These are phyloP conservation scores for Xanthia icteritia DNA, from an alignment of 2,888 invertebrate species.

Conservation along the genomic window DNA sequence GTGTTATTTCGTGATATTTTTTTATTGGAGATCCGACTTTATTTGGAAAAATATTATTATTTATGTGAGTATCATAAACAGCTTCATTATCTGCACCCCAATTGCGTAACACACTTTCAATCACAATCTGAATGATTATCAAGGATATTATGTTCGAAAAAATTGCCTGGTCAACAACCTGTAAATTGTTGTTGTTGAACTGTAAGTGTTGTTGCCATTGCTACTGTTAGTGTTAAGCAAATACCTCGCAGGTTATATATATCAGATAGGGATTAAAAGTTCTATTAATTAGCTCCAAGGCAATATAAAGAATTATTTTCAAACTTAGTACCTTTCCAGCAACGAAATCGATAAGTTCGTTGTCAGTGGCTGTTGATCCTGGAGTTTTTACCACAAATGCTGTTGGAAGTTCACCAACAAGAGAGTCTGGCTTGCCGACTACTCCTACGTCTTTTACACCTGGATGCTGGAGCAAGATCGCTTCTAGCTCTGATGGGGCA, in stretches of 20 bases:
- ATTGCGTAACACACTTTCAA: no score
- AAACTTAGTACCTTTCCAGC: constrained; percentile 67
- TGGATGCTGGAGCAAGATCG: constrained; percentile 76
- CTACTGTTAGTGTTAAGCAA: no score
- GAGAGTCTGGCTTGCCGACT: constrained; percentile 75
- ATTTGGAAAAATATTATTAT: not conserved
- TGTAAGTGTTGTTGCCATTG: no score
- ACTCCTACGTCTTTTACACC: constrained; percentile 81
- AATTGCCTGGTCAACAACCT: no score
- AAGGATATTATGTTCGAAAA: no score
- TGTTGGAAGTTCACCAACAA: constrained; percentile 81
- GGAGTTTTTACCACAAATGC: constrained; percentile 80
- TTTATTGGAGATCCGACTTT: not conserved
- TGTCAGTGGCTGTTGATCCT: constrained; percentile 70
- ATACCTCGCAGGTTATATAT: no score
- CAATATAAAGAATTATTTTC: not conserved
- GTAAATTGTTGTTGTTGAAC: no score
- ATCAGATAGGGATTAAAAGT: not conserved
- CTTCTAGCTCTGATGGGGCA: constrained; percentile 83
- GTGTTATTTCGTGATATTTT: not conserved
- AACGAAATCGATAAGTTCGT: constrained; percentile 77
- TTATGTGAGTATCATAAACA: not conserved
- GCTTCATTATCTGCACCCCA: not conserved
- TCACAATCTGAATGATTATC: no score
- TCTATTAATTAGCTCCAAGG: not conserved